Base-by-base conservation (phyloP, 2,113 vertebrate species). In the Tamias sibiricus region DNA sequence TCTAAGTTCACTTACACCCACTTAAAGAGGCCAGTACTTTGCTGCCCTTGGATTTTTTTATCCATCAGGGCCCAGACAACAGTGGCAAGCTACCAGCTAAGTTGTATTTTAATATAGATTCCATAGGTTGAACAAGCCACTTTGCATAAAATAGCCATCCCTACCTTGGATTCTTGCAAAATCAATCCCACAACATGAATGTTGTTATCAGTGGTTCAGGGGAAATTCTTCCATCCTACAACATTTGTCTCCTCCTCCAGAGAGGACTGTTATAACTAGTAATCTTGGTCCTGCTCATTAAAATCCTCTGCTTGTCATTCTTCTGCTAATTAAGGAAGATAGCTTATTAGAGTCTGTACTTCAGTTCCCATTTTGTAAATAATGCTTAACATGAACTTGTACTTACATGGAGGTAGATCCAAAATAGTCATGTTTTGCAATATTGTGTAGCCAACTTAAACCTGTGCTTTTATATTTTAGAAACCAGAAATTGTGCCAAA, bases 401-500 rank as follows among this genome's bases (percentile, higher is more conserved):
- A 92, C 83, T 97, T 66, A 69, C 68, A 93, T 20, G 66, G 44
- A 95, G 91, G 88, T 96, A 93, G 88, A 86, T 97, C 69, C 94
- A 94, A 95, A 97, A 94, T 30, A 16, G 94, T 59, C 22, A 69
- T 91, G 26, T 96, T 97, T 81, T 96, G 69, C 93, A 96, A 85
- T 96, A 54, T 68, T 98, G 91, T 16, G 49, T 64, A 96, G 68
- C 95, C 10, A 0, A 59, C 93, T 96, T 49, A 97, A 8, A 91
- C 74, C 92, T 96, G 90, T 80, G 85, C 62, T 98, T 98, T 98
- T 97, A 19, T 97, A 97, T 96, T 96, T 94, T 98, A 96, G 87
- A 95, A 97, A 94, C 72, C 42, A 97, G 96, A 91, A 98, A 97
- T 77, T 4, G 96, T 98, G 98, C 98, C 99, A 99, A 98, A 99